Base-by-base conservation (phyloP, 1,140 invertebrate genomes). In the Bicyclus anynana region DNA sequence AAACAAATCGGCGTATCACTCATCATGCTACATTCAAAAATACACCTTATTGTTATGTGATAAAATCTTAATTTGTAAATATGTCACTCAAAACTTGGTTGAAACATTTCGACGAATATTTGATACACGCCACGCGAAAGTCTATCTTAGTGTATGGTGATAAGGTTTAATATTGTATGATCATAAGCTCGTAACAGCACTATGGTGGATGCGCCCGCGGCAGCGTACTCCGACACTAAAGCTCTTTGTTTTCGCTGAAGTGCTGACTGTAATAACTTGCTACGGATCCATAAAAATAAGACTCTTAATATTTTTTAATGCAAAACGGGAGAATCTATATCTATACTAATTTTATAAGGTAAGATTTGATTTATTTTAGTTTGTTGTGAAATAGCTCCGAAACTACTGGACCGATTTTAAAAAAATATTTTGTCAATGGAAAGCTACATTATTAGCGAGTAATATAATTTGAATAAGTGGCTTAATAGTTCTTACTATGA, bases 181-280 rank as follows among this genome's bases (percentile, higher is more conserved):
- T 68, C 61, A 56, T 50, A 47, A 49, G 67, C 55, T 57, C 61
- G 58, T 69, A 72, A 76, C 80, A 82, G 67, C 60, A 63, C 61
- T 56, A 60, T 52, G 60, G 58, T 59, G 48, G 69, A 74, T 79
- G 67, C 69, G 75, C 73, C 66, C 59, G 66, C 65, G 73, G 77
- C 80, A 65, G 67, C 78, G 65, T 68, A 74, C 81, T 72, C 64
- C 77, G 75, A 77, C 79, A 74, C 74, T 83, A 71, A 67, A 73
- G 72, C 80, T 79, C 80, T 87, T 86, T 87, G 83, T 87, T 86
- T 83, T 78, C 79, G 66, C 68, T 87, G 78, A 85, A 84, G 82
- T 79, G 84, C 74, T 84, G 79, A 79, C 80, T 86, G 74, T 86
- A 87, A 87, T 82, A 86, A 81, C 81, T 84, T 84, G 77, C 83